phyloP scores from a whole-genome alignment of 2,888 invertebrate genomes.

The Drosophila engyochracea region DNA sequence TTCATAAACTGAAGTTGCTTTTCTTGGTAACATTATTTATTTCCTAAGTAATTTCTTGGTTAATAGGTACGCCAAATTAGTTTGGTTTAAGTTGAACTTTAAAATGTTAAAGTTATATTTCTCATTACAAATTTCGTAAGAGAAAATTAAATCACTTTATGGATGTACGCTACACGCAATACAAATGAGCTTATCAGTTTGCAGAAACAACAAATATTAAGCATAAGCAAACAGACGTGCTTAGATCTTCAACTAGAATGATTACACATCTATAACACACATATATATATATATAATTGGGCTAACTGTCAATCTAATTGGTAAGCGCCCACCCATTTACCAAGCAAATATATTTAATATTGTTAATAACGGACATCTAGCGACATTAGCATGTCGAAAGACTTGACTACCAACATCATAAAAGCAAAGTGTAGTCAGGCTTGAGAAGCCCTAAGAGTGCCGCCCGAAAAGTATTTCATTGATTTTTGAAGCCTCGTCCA shows the following conservation, averaged over 20 bases:
- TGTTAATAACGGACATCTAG: conserved; percentile 49
- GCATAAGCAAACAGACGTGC: not conserved
- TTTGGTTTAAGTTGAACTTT: not conserved
- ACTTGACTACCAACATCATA: conserved; percentile 63
- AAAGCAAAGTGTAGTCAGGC: conserved; percentile 76
- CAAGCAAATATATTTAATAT: conserved; percentile 12
- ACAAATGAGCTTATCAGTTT: not conserved
- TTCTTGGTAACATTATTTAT: not conserved
- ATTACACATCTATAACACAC: not conserved
- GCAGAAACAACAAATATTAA: not conserved
- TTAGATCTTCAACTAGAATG: not conserved
- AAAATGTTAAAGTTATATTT: not conserved
- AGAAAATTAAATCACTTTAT: not conserved
- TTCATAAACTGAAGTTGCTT: not conserved
- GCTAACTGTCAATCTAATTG: conserved; percentile 12
- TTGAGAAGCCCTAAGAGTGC: conserved; percentile 81
- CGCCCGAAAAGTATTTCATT: conserved; percentile 84
- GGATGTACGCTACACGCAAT: not conserved
- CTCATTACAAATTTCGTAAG: not conserved
- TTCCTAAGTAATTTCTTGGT: not conserved
- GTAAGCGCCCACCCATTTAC: not conserved
- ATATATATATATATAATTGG: conserved; percentile 9
- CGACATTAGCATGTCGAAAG: conserved; percentile 58
- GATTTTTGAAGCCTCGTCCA: conserved; percentile 83
- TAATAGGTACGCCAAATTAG: not conserved